Evolutionary conservation across 2,888 invertebrate genomes (phyloP).

Genomic region (Latheticus oryzae): DNA sequence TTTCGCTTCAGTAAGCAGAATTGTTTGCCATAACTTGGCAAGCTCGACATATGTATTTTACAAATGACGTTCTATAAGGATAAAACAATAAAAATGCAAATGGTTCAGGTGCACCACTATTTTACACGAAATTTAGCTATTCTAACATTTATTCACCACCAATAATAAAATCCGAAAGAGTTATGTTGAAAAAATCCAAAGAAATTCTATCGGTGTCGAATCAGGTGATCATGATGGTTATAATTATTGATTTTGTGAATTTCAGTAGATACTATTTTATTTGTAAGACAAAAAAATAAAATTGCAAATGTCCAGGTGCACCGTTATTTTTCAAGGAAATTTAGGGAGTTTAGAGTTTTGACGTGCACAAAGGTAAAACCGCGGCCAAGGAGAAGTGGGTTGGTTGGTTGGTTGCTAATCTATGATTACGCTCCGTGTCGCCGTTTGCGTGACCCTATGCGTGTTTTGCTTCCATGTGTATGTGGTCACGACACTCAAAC

Average conservation of each 20-base stretch:
- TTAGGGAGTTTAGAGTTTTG: conserved; percentile 38
- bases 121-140: conserved; percentile 29
- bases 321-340: conserved; percentile 36
- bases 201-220: no score
- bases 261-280: no score
- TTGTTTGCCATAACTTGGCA: conserved; percentile 33
- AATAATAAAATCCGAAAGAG: no score
- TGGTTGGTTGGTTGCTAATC: conserved; percentile 54
- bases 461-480: conserved; percentile 52
- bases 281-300: conserved; percentile 27
- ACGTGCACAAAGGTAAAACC: conserved; percentile 42
- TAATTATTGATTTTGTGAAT: no score
- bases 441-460: conserved; percentile 57
- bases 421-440: conserved; percentile 58
- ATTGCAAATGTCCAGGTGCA: conserved; percentile 33
- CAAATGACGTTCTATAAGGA: conserved; percentile 32
- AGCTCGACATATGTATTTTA: conserved; percentile 33
- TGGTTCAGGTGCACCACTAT: conserved; percentile 22
- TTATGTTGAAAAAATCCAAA: no score
- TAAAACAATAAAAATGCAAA: conserved; percentile 40
- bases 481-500: conserved; percentile 58
- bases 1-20: conserved; percentile 26
- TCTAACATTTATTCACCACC: conserved; percentile 1
- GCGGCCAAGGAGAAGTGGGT: conserved; percentile 30
- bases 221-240: no score